These are phyloP conservation scores for Aptenodytes patagonicus DNA, from an alignment of 2,113 vertebrate genomes.

Conservation along the genomic window DNA sequence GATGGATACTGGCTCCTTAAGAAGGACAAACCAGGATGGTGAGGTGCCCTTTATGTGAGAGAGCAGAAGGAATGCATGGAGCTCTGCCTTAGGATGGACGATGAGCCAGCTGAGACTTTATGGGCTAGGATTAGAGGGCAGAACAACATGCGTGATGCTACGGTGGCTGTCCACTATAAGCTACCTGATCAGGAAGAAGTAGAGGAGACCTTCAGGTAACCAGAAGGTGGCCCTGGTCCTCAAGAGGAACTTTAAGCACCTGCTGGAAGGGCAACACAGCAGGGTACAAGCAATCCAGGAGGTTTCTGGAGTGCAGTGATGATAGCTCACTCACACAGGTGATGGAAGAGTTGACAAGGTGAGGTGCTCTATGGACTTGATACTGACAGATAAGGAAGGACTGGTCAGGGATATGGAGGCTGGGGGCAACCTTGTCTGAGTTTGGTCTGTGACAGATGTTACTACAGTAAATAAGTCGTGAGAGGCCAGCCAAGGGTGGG, in stretches of 20 bases:
- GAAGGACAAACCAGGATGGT: not conserved
- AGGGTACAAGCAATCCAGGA: not conserved
- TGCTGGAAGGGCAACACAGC: not conserved
- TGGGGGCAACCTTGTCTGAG: not conserved
- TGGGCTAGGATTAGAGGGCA: not conserved
- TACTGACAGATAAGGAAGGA: not conserved
- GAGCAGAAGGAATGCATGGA: not conserved
- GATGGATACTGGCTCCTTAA: not conserved
- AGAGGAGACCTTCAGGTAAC: not conserved
- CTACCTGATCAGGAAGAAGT: not conserved
- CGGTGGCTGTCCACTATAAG: not conserved
- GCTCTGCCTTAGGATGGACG: not conserved
- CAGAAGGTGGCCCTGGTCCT: not conserved
- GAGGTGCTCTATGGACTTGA: not conserved
- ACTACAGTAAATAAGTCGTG: not conserved
- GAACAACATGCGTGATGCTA: not conserved
- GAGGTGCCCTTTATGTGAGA: not conserved
- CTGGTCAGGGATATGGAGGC: not conserved
- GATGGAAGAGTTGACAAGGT: not conserved
- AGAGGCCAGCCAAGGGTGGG: not conserved
- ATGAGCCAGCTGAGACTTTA: not conserved
- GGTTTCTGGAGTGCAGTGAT: not conserved
- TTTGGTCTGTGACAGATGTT: not conserved
- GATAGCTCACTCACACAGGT: not conserved
- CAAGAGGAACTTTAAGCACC: not conserved